Base-by-base conservation (phyloP, 1,140 invertebrate genomes). In the Cydia strobilella region DNA sequence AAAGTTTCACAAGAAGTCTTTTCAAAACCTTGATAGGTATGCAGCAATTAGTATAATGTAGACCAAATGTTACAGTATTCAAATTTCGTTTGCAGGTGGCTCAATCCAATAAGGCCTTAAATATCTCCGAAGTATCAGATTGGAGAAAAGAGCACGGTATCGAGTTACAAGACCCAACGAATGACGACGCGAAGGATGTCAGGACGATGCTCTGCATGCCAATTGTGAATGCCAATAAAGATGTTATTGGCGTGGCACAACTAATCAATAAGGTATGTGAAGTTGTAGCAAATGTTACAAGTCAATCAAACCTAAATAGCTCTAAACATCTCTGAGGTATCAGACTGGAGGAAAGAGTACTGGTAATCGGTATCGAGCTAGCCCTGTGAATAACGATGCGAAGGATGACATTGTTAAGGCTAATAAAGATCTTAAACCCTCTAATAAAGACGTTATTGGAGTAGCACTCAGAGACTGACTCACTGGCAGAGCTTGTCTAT, bases 401-500 rank as follows among this genome's bases (percentile, higher is more conserved):
- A 94, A 94, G 79, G 94, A 92, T 15, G 95, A 96, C 97, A 98
- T 98, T 76, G 96, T 97, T 25, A 98, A 98, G 89, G 97, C 97
- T 5, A 96, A 97, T 86, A 96, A 96, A 80, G 94, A 94, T n/a
- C n/a, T n/a, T n/a, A n/a, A n/a, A n/a, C n/a, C n/a, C n/a, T n/a
- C 97, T 5, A 96, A 97, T 86, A 96, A 96, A 80, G 94, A 94
- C 59, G 96, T 98, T 3, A 98, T 98, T 79, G 98, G 98, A n/a
- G 98, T 99, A 0, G 97, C 97, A 65, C 98, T n/a, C n/a, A n/a
- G n/a, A n/a, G n/a, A n/a, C n/a, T n/a, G n/a, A n/a, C n/a, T n/a
- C n/a, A n/a, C n/a, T n/a, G n/a, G n/a, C n/a, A n/a, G n/a, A 99
- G 84, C 93, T 99, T 35, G 97, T 99, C 51, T 99, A 99, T 89